Base-by-base conservation (phyloP, 2,888 invertebrate species). In the Teinopalpus imperialis region DNA sequence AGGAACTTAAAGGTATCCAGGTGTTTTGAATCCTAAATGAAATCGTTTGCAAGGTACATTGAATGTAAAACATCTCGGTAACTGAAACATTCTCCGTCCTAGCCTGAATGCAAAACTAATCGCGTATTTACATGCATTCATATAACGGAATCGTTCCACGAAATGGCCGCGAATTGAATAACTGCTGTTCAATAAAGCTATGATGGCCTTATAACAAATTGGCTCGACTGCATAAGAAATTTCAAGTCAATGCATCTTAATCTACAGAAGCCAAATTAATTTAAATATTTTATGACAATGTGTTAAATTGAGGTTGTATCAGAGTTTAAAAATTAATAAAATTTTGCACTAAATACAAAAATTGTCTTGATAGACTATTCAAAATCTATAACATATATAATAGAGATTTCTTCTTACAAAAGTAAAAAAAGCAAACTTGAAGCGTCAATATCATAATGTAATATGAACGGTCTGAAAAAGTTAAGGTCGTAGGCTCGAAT, bases 91-190 rank as follows among this genome's bases (percentile, higher is more conserved):
- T 43, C 24, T 30, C 30, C 30, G 29, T 36, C 14, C 12, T 21
- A 14, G 21, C 23, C 8, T 24, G n/a, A 30, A 43, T 23, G 23
- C 18, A 23, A 8, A 34, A 27, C 8, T 34, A 21, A 43, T 43
- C 13, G 24, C 7, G 10, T 24, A 43, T 36, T 36, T 36, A 36
- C 43, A 30, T 42, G 26, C 16, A 42, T 26, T 32, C 20, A 13
- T 20, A 42, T 36, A 24, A 24, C 12, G 16, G n/a, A 24, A 41
- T 41, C 20, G 10, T 20, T 29, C 12, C 9, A 18, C 6, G 34
- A 23, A 14, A 21, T 23, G 14, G 6, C n/a, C 9, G 8, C 4
- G n/a, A 36, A 24, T 26, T 36, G 21, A 23, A 31, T 23, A 21
- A 40, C 29, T 16, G 14, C 14, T 23, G 6, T 13, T 14, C 18